Conservation (phyloP, 2,888 invertebrate species). For the Melanostoma scalare region DNA sequence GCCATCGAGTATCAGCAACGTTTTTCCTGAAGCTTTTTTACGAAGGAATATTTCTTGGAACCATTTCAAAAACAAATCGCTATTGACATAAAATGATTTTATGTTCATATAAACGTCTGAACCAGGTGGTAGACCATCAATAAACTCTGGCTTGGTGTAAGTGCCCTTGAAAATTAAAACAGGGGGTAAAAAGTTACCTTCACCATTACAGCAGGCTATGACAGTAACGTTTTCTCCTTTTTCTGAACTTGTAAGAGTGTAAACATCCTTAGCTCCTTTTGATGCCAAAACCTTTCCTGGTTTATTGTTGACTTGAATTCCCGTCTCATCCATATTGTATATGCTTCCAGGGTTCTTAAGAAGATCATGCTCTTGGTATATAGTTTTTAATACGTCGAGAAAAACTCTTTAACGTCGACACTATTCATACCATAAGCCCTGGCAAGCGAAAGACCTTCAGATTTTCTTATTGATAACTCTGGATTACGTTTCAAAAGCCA, state of each 20-base stretch:
- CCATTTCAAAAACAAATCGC: slow-evolving; percentile 75
- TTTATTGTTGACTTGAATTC: slow-evolving; percentile 68
- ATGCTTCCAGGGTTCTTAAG: slow-evolving; percentile 71
- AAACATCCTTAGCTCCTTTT: slow-evolving; percentile 75
- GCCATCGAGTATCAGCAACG: slow-evolving; percentile 73
- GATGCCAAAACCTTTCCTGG: slow-evolving; percentile 72
- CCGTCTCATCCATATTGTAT: slow-evolving; percentile 74
- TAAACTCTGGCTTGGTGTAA: slow-evolving; percentile 72
- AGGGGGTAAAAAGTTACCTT: slow-evolving; percentile 73
- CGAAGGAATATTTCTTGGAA: slow-evolving; percentile 74
- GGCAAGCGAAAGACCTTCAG: slow-evolving; percentile 17
- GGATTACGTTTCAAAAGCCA: slow-evolving; percentile 20
- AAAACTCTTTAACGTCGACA: slow-evolving; percentile 24
- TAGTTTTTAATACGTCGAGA: slow-evolving; percentile 28
- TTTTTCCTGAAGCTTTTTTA: slow-evolving; percentile 73
- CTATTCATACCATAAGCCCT: slow-evolving; percentile 15
- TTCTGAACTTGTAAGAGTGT: slow-evolving; percentile 74
- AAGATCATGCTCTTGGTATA: slow-evolving; percentile 53
- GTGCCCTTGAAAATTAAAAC: slow-evolving; percentile 64
- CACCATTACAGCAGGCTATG: slow-evolving; percentile 78
- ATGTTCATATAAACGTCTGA: slow-evolving; percentile 68
- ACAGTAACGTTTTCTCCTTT: slow-evolving; percentile 77
- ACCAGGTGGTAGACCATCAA: slow-evolving; percentile 74
- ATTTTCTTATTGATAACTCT: slow-evolving; percentile 8
- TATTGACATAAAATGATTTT: slow-evolving; percentile 75